Evolutionary conservation across 2,797 vertebrate genomes (phyloP), one percentile per base, ranked within the genome.

Genomic region (Sitta carolinensis): DNA sequence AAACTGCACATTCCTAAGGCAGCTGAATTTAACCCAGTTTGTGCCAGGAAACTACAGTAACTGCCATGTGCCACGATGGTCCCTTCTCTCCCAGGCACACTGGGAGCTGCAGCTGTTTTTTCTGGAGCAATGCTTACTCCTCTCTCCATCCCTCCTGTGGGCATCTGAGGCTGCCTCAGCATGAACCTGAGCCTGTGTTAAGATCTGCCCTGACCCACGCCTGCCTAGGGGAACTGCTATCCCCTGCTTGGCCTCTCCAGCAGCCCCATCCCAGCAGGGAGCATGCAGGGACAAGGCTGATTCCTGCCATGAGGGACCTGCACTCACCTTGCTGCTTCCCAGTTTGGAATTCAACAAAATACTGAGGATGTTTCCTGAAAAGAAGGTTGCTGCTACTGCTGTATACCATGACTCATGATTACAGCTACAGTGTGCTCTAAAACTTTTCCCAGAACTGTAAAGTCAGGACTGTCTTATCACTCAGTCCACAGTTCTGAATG

Each of bases 271-370:
- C 66, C 66, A 36, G 19, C 25, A 22, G 21, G 43, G 10, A 89
- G 38, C 9, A 51, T 0, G 2, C 2, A 8, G 47, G 14, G 48
- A 45, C 17, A 42, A n/a, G 58, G n/a, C 52, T 16, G 47, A 84
- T 11, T 91, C 63, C 61, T 62, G 82, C 27, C 52, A 1, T 5
- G 16, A 42, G 32, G 4, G n/a, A 87, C n/a, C 30, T 22, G 43
- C 26, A 34, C 34, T 68, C n/a, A 51, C 43, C 61, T 47, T 0
- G 4, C 2, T 16, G 61, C 40, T 54, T 66, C 59, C 36, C 4
- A 0, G 20, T 11, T 16, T 23, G 14, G 23, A 67, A 63, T 58
- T 32, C 27, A 54, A 48, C 45, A 66, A 63, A 76, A 79, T 21
- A 45, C 38, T 34, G 22, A 82, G 38, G 21, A 38, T 3, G 2